These are phyloP conservation scores for Semicossyphus pulcher DNA, from an alignment of 2,113 vertebrate species.

Conservation along the genomic window DNA sequence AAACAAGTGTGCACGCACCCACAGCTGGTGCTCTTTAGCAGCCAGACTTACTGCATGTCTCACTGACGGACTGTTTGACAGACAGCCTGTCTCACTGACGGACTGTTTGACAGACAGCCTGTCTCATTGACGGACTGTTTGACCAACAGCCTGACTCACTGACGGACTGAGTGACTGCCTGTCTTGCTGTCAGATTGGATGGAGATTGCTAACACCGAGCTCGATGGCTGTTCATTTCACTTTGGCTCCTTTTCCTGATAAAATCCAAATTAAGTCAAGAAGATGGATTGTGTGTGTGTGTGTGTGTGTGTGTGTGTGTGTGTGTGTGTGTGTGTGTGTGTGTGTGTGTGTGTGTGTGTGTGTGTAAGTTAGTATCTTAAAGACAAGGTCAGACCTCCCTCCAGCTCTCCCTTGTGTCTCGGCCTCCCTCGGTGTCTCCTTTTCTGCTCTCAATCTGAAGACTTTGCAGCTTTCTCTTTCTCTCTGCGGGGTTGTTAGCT, in stretches of 20 bases:
- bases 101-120: background rate
- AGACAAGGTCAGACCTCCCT: slow-evolving; percentile 22
- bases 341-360: slow-evolving; percentile 5
- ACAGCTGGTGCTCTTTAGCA: no score
- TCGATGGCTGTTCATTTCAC: slow-evolving; percentile 24
- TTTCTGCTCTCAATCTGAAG: slow-evolving; percentile 8
- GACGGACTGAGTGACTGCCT: background rate
- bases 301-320: background rate
- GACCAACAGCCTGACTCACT: background rate
- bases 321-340: background rate
- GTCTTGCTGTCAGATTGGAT: background rate
- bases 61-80: no score
- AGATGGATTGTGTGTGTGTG: background rate
- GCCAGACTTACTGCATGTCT: no score
- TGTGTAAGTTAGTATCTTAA: background rate
- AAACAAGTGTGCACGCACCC: no score
- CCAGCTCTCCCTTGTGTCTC: background rate
- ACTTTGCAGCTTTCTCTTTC: slow-evolving; percentile 4
- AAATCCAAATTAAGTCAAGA: slow-evolving; percentile 9
- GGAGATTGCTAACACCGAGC: background rate
- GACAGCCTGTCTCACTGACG: background rate
- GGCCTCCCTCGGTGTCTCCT: background rate
- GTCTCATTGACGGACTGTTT: rapidly evolving
- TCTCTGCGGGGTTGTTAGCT: slow-evolving; percentile 47
- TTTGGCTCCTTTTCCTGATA: slow-evolving; percentile 1